Base-by-base conservation (phyloP, 2,113 vertebrate genomes). In the Clarias gariepinus region DNA sequence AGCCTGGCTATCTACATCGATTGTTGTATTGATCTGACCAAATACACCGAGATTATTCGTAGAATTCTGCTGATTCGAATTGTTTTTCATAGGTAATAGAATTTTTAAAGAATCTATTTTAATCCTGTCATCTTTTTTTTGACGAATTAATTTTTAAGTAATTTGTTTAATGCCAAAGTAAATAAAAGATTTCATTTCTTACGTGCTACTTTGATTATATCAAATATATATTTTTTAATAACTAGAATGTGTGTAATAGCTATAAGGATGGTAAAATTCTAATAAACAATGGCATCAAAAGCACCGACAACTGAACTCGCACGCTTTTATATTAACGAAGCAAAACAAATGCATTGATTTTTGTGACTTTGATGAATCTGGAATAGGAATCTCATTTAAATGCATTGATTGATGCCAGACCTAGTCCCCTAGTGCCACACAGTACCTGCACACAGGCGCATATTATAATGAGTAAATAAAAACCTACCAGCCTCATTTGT, bases 351-450 rank as follows among this genome's bases (percentile, higher is more conserved):
- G 93, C 93, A 97, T 97, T 96, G 96, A 97, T 96, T 96, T 87
- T 90, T 93, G 94, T 91, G 91, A 94, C 91, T 94, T 94, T 97
- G 96, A 98, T 97, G 96, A 97, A 97, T 97, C 96, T 96, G 95
- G 95, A 96, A 95, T 94, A 94, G 96, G 96, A 18, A 16, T 79
- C 28, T 79, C 96, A 97, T 97, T 97, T 96, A 94, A 96, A 96
- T 94, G 92, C 96, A 97, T 97, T 95, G 96, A 97, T 96, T 96
- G 91, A 94, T 93, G 94, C 93, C 92, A 93, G 91, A 92, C 91
- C 92, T 92, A 92, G 92, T 93, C 93, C 41, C 71, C 41, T 28
- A 5, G 1, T 68, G 64, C 13, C 66, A 68, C n/a, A 19, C 28
- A 15, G 16, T 28, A 79, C 9, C 53, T 79, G 77, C 77, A 28